Evolutionary conservation across 23 tunicate species (phyloP), one percentile per base, ranked within the genome.

Genomic region (Halocynthia aurantium): DNA sequence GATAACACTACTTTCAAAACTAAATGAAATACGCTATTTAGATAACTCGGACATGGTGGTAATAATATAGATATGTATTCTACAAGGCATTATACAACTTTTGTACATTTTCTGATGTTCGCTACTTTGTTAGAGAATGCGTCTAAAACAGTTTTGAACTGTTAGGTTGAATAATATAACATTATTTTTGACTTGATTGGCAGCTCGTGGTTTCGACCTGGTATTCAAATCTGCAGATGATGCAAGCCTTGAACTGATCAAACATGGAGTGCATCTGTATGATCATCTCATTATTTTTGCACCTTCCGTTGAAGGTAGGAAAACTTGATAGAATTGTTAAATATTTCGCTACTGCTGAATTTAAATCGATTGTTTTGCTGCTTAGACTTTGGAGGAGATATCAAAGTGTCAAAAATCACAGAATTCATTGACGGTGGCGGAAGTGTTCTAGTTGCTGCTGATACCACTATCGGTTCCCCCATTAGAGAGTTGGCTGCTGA

Each of bases 181-280:
- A 31, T 31, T 31, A 31, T 31, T 15, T 70, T 6, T 69, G 4
- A 10, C 17, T n/a, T 76, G 76, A 52, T 83, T 55, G 50, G 63
- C 72, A 92, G 98, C 82, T 67, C 80, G 92, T 60, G 93, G 98
- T 2, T 77, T 86, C 67, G 98, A 92, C 57, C 55, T 92, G 53
- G 77, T 84, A 70, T 95, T 89, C 82, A 88, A 90, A 80, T 85
- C 93, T 61, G 99, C 99, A 53, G 99, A 90, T 89, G 99, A 96
- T 86, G 85, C 99, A 11, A 80, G 93, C 5, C 70, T 96, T 40
- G 99, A 96, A 72, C 62, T 96, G 65, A 80, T 85, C 6, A 89
- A 85, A 82, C 90, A 90, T 86, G 99, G 99, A 52, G 93, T 89
- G 61, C 82, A 82, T 52, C 57, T 96, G 51, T 96, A 86, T 80